Evolutionary conservation across 2,113 vertebrate species (phyloP).

Genomic region (Sapajus apella): DNA sequence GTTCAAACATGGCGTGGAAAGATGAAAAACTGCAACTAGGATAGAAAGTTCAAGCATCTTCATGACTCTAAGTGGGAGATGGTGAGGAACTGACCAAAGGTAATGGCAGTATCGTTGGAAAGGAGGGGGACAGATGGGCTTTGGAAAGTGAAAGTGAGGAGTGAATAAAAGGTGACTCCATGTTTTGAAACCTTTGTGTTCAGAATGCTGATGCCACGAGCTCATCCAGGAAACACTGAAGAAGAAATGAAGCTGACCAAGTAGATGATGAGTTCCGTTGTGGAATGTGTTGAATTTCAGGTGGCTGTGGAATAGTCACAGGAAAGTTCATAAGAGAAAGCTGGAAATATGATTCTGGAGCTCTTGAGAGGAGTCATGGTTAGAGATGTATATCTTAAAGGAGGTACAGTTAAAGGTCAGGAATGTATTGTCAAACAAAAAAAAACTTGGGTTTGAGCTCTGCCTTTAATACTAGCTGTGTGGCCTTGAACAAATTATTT

Average conservation of each 20-base stretch:
- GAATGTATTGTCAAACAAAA: not conserved
- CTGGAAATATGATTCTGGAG: not conserved
- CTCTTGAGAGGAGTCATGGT: not conserved
- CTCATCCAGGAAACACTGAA: not conserved
- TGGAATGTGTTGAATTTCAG: not conserved
- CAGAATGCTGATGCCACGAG: not conserved
- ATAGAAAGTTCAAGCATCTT: not conserved
- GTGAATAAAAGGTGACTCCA: not conserved
- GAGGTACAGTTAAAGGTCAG: not conserved
- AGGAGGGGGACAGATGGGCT: rapidly evolving
- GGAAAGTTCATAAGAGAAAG: not conserved
- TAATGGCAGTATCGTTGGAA: not conserved
- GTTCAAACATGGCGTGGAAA: not conserved
- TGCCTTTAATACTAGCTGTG: constrained; percentile 61
- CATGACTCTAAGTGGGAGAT: not conserved
- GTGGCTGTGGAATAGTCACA: not conserved
- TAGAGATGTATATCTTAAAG: not conserved
- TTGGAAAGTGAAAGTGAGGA: not conserved
- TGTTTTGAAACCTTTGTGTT: not conserved
- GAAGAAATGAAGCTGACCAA: not conserved
- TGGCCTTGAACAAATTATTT: constrained; percentile 65
- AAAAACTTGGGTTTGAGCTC: constrained; percentile 53
- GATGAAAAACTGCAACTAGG: not conserved
- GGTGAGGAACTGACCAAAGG: not conserved
- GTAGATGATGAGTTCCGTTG: not conserved